Evolutionary conservation across 2,797 vertebrate species (phyloP).

Genomic region (Melanotaenia parkinsoni): DNA sequence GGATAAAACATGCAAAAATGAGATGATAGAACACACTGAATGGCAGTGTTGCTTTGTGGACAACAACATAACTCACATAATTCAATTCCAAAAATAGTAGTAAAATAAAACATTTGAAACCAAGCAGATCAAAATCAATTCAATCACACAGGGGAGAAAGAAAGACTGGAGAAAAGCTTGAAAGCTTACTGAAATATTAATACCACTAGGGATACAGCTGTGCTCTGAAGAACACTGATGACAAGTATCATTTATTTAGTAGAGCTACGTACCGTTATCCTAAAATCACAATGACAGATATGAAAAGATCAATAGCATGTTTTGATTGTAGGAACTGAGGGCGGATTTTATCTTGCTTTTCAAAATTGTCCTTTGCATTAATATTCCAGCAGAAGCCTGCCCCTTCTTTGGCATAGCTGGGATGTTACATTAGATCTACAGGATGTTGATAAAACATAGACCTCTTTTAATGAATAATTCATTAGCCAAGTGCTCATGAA

Average conservation of each 20-base stretch:
- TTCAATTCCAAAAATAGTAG: constrained; percentile 1
- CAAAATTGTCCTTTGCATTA: constrained; percentile 11
- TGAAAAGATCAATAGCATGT: constrained; percentile 45
- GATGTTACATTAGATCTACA: constrained; percentile 61
- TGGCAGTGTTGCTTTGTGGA: neutral
- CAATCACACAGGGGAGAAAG: constrained; percentile 18
- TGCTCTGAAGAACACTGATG: constrained; percentile 59
- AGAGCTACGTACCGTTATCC: constrained; percentile 34
- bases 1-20: constrained; percentile 17
- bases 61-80: neutral
- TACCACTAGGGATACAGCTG: constrained; percentile 47
- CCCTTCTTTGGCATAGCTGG: constrained; percentile 40
- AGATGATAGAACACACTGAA: constrained; percentile 12
- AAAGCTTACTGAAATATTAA: constrained; percentile 59
- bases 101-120: constrained; percentile 18
- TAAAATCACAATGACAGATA: constrained; percentile 55
- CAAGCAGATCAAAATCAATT: constrained; percentile 34
- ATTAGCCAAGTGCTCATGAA: constrained; percentile 77
- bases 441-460: constrained; percentile 75
- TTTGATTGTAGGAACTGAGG: constrained; percentile 43
- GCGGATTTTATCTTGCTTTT: constrained; percentile 46
- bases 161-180: constrained; percentile 17
- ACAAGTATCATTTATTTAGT: constrained; percentile 70
- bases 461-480: constrained; percentile 79
- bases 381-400: constrained; percentile 24